A percentile compares a stretch with the other conserved stretches of the same genome.
Conservation (phyloP, 2,888 invertebrate species). For the Tenthredo scrophulariae region DNA sequence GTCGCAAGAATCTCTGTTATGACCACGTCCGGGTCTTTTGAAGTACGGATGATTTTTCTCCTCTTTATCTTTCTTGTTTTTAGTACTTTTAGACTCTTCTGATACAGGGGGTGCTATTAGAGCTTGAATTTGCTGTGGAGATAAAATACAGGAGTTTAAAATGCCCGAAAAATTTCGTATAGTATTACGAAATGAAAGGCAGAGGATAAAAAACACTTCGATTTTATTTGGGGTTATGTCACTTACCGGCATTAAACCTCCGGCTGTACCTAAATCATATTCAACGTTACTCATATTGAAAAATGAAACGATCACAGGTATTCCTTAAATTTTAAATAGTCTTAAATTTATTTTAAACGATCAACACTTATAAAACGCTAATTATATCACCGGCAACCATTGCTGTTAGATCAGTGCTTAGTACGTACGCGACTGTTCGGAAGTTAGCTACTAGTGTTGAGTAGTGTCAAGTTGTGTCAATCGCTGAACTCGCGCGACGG, state of each 20-base stretch:
- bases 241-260: slow-evolving; percentile 93
- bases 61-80: slow-evolving; percentile 79
- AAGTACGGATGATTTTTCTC: slow-evolving; percentile 89
- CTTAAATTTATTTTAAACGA: neutral
- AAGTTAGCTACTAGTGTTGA: neutral
- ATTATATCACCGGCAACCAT: slow-evolving; percentile 36
- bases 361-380: slow-evolving; percentile 13
- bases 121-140: slow-evolving; percentile 90
- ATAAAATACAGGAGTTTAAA: slow-evolving; percentile 60
- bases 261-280: slow-evolving; percentile 89
- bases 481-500: neutral
- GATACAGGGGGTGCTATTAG: slow-evolving; percentile 93
- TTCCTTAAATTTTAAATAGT: neutral
- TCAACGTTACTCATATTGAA: slow-evolving; percentile 82
- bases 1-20: slow-evolving; percentile 96
- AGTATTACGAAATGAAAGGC: slow-evolving; percentile 64
- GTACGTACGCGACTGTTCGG: neutral
- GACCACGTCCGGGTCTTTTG: slow-evolving; percentile 91
- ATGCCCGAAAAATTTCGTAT: slow-evolving; percentile 59
- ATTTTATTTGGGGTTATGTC: slow-evolving; percentile 54
- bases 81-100: slow-evolving; percentile 84
- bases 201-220: slow-evolving; percentile 63
- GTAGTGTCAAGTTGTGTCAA: too few relatives aligned
- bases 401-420: neutral
- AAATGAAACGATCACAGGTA: slow-evolving; percentile 18